A percentile compares a stretch with the other conserved stretches of the same genome.
Evolutionary conservation across 2,113 vertebrate genomes (phyloP).

Genomic region (Pantherophis guttatus): DNA sequence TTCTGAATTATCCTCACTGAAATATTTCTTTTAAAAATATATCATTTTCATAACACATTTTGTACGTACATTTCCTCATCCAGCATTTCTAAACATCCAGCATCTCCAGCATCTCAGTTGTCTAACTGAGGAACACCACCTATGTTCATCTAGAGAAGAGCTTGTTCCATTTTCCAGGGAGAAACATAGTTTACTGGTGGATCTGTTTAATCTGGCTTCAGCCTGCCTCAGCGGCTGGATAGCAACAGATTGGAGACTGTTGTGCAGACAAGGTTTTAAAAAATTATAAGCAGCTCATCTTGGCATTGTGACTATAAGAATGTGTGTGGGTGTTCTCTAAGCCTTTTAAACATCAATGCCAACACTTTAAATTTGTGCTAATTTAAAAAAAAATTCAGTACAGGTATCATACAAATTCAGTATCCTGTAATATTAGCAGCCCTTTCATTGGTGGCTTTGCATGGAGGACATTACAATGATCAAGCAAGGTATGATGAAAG

Average conservation of each 20-base stretch:
- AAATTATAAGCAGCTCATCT: background rate
- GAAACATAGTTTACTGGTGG: background rate
- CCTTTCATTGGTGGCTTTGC: background rate
- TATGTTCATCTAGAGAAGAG: background rate
- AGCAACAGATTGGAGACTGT: background rate
- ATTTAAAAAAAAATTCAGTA: background rate
- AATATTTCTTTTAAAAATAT: conserved; percentile 7
- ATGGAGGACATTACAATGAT: background rate
- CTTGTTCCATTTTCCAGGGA: background rate
- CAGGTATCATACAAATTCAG: background rate
- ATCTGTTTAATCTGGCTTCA: background rate
- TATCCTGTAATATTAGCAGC: background rate
- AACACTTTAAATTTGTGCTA: background rate
- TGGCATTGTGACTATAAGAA: background rate
- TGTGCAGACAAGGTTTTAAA: background rate
- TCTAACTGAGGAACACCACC: background rate
- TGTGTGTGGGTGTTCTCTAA: background rate
- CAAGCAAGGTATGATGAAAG: background rate
- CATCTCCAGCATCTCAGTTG: background rate
- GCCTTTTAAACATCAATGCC: background rate
- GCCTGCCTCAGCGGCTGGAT: background rate
- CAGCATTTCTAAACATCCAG: background rate
- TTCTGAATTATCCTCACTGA: conserved; percentile 16
- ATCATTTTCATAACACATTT: background rate
- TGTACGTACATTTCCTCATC: conserved; percentile 26